Percentiles rank a stretch among this genome's conserved stretches.
phyloP scores from a whole-genome alignment of 2,113 vertebrate species.

The Apteryx owenii region DNA sequence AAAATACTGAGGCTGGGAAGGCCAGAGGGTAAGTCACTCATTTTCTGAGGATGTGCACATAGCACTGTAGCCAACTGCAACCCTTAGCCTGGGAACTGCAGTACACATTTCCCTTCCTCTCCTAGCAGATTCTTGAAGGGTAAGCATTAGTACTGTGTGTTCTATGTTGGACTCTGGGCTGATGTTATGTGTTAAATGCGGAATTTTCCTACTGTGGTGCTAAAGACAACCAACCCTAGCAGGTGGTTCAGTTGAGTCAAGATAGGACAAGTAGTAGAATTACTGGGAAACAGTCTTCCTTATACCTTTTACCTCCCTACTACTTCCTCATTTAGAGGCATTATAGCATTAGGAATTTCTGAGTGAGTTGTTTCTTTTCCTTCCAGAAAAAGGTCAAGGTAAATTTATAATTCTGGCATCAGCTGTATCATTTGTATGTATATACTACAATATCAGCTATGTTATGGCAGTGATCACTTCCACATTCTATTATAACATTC shows the following conservation, averaged over 20 bases:
- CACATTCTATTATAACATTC: neutral
- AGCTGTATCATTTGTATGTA: neutral
- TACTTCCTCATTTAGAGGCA: neutral
- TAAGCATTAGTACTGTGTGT: neutral
- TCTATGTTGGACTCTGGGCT: neutral
- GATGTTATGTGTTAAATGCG: neutral
- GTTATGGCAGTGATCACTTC: neutral
- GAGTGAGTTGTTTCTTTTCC: neutral
- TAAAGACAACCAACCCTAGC: neutral
- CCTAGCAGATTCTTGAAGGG: neutral
- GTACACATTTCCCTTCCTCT: neutral
- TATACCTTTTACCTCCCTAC: neutral
- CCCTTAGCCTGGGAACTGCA: neutral
- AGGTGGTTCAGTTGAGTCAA: neutral
- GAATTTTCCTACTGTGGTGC: neutral
- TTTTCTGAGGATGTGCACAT: neutral
- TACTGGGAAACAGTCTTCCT: neutral
- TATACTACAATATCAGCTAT: neutral
- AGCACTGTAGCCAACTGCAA: neutral
- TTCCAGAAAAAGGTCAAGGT: neutral
- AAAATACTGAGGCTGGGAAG: neutral
- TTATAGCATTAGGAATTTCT: neutral
- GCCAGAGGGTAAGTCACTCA: neutral
- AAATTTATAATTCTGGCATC: neutral
- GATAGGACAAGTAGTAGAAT: neutral